Base-by-base conservation (phyloP, 2,797 vertebrate species). In the Synaphobranchus kaupii region DNA sequence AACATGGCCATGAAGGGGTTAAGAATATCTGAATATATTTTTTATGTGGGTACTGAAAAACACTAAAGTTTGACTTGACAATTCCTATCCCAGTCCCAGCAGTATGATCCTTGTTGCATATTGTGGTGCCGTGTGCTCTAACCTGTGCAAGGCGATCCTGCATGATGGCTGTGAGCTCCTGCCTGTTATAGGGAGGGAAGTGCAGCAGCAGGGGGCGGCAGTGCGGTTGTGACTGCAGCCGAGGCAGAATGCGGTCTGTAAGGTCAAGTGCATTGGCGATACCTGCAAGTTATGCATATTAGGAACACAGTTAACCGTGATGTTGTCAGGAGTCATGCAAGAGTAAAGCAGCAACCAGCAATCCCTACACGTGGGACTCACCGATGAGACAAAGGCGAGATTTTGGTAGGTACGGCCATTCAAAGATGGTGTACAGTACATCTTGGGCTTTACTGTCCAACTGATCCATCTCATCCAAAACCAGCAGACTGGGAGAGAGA, bases 401-500 rank as follows among this genome's bases (percentile, higher is more conserved):
- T 83, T 87, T 68, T 0, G 93, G 93, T 47, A 99, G 95, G 91
- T 91, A 95, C 0, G 98, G 97, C 98, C 98, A 99, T 76, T 99
- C 98, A 34, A 99, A 99, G 76, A 99, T 94, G 0, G 97, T 99
- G 94, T 99, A 99, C 3, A 99, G 96, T 54, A 99, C 97, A 0
- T 99, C 98, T 91, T 99, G 98, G 2, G 97, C 95, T 90, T 96
- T 98, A 89, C 97, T 99, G 93, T 99, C 98, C 94, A 99, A 94
- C 92, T 99, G 98, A 90, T 99, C 98, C 97, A 99, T 96, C 91
- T 99, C 98, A 13, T 99, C 98, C 92, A 99, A 91, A 86, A 99
- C 97, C 89, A 99, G 92, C 13, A 99, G 93, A 0, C 98, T 99
- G 92, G 56, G 13, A 78, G 12, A 54, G 28, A 54, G 47, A 83